phyloP scores from a whole-genome alignment of 2,888 invertebrate genomes.

The Aphidius colemani region DNA sequence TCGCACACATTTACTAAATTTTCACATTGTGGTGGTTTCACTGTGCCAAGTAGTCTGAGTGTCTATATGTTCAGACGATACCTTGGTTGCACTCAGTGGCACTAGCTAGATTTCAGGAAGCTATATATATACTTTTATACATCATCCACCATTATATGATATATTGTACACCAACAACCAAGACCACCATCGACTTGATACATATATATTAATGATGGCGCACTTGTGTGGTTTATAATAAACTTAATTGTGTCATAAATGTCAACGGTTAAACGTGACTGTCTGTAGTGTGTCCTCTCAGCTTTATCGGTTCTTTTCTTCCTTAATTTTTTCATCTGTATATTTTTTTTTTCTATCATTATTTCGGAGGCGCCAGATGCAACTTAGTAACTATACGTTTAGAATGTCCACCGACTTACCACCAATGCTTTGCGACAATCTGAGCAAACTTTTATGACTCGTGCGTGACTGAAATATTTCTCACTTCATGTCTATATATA shows the following conservation, averaged over 20 bases:
- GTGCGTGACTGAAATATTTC: conserved; percentile 31
- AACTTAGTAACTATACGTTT: conserved; percentile 13
- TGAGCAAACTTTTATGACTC: conserved; percentile 27
- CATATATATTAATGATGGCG: conserved; percentile 2
- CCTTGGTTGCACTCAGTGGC: no score
- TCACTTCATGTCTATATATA: conserved; percentile 8
- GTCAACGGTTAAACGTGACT: conserved; percentile 42
- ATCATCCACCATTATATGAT: no score
- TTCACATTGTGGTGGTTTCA: background rate
- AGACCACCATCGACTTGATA: no score
- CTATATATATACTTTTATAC: no score
- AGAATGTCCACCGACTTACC: conserved; percentile 28
- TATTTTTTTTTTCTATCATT: background rate
- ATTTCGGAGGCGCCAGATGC: conserved; percentile 11
- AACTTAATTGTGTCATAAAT: conserved; percentile 54
- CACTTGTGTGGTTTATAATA: conserved; percentile 39
- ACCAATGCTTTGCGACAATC: conserved; percentile 30
- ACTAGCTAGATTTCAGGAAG: no score
- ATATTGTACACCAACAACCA: no score
- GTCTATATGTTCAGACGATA: conserved; percentile 5
- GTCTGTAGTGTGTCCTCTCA: background rate
- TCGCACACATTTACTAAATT: background rate
- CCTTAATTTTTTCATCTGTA: background rate
- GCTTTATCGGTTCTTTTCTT: background rate
- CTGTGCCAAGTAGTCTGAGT: background rate